phyloP scores from a whole-genome alignment of 1,140 invertebrate genomes.

The Gonatopus flavifemur region DNA sequence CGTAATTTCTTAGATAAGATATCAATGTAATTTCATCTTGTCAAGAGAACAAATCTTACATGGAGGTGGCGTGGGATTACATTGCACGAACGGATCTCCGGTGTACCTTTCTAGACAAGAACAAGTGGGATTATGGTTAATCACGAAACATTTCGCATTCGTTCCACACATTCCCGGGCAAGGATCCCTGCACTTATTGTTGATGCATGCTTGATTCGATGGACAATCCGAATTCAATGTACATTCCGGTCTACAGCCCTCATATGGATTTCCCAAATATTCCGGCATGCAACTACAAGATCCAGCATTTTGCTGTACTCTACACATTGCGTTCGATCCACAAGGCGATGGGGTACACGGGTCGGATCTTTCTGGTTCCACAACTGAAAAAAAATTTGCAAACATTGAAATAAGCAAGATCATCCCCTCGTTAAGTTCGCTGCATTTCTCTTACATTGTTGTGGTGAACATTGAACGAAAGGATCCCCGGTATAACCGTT shows the following conservation, averaged over 20 bases:
- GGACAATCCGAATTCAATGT: constrained; percentile 74
- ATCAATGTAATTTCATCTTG: constrained; percentile 29
- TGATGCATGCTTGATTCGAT: constrained; percentile 72
- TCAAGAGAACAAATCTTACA: constrained; percentile 29
- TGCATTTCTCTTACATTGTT: constrained; percentile 31
- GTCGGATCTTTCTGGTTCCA: constrained; percentile 48
- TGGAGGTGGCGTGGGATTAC: constrained; percentile 39
- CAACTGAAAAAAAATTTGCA: not conserved
- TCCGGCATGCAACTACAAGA: constrained; percentile 73
- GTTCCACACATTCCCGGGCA: constrained; percentile 77
- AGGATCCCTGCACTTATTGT: constrained; percentile 74
- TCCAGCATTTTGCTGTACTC: constrained; percentile 67
- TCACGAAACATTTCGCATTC: constrained; percentile 70
- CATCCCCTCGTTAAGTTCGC: no score
- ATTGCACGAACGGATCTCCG: constrained; percentile 73
- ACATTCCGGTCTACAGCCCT: constrained; percentile 79
- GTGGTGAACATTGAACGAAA: constrained; percentile 51
- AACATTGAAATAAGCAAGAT: not conserved
- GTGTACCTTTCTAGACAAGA: constrained; percentile 70
- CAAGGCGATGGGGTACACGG: constrained; percentile 78
- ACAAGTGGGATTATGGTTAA: constrained; percentile 74
- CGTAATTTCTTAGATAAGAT: not conserved
- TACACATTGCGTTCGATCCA: constrained; percentile 78
- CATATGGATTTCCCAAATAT: constrained; percentile 71
- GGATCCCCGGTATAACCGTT: constrained; percentile 72